Evolutionary conservation across 2,113 vertebrate species (phyloP), one percentile per base, ranked within the genome.

Genomic region (Potamarius usumacintae): DNA sequence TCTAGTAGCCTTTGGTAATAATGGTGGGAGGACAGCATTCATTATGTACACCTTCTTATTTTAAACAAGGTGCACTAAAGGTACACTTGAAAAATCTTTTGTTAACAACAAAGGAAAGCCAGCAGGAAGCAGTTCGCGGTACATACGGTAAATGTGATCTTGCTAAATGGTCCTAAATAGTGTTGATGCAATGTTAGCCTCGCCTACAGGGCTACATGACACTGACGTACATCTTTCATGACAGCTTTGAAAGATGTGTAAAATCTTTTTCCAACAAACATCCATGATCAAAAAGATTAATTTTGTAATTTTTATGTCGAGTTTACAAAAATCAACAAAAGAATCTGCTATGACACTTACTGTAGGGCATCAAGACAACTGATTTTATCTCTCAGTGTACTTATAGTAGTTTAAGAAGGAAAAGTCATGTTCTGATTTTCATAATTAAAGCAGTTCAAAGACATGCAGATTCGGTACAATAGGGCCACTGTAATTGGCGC

Each of bases 61-160:
- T 85, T n/a, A 42, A 72, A 57, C 63, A 30, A 84, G 52, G 83
- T 34, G 9, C 65, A 72, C 57, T 84, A 84, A 84, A 34, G 52
- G 67, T 9, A 12, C n/a, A 55, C 62, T 53, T 83, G 15, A 34
- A 42, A 74, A 85, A 72, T 58, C 55, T 48, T 27, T 78, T 60
- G 55, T 57, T 30, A 84, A 50, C 48, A 34, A 53, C 27, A 42
- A 57, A 58, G 83, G 30, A 27, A 85, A 30, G 71, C 71, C 52
- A 52, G 42, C 17, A 77, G 14, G 11, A 34, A 55, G 25, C 27
- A 57, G 83, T 72, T 58, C 22, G n/a, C 50, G 55, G 27, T 58
- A 84, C 27, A 7, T 25, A 30, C 30, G 30, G 30, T 30, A 71
- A 53, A 50, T 78, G n/a, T 79, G 58, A 14, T 15, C 22, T 18